A percentile compares a stretch with the other conserved stretches of the same genome.
phyloP scores from a whole-genome alignment of 2,113 vertebrate genomes.

The Perccottus glenii region DNA sequence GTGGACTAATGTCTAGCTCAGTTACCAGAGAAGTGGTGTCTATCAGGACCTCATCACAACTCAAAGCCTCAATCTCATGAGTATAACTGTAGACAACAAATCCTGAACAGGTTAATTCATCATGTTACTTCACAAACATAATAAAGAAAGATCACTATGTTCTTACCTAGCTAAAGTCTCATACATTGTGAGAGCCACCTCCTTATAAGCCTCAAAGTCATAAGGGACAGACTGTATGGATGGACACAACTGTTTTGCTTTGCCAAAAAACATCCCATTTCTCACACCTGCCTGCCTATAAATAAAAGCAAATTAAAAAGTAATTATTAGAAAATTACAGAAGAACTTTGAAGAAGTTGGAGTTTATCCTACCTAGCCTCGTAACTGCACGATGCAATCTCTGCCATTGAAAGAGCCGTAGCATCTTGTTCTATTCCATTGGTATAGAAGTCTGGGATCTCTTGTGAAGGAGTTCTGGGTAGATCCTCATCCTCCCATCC shows the following conservation, averaged over 20 bases:
- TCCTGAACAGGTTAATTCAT: not conserved
- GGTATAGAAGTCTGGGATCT: conserved; percentile 70
- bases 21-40: conserved; percentile 88
- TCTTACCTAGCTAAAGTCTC: conserved; percentile 92
- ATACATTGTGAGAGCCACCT: conserved; percentile 90
- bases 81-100: conserved; percentile 85
- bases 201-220: conserved; percentile 94
- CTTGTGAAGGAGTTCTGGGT: conserved; percentile 77
- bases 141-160: not conserved
- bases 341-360: not conserved
- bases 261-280: conserved; percentile 98
- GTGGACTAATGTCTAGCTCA: conserved; percentile 85
- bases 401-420: conserved; percentile 89
- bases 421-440: conserved; percentile 80
- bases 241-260: conserved; percentile 93
- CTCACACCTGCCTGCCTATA: conserved; percentile 90
- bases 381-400: conserved; percentile 98
- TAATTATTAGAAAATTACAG: not conserved
- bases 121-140: not conserved
- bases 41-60: conserved; percentile 95
- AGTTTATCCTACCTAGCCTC: conserved; percentile 87
- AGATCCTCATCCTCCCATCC: conserved; percentile 72
- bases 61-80: conserved; percentile 95
- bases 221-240: conserved; percentile 90
- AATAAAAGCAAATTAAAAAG: conserved; percentile 16